Evolutionary conservation across 2,113 vertebrate genomes (phyloP).

Genomic region (Paraplagusia blochii): DNA sequence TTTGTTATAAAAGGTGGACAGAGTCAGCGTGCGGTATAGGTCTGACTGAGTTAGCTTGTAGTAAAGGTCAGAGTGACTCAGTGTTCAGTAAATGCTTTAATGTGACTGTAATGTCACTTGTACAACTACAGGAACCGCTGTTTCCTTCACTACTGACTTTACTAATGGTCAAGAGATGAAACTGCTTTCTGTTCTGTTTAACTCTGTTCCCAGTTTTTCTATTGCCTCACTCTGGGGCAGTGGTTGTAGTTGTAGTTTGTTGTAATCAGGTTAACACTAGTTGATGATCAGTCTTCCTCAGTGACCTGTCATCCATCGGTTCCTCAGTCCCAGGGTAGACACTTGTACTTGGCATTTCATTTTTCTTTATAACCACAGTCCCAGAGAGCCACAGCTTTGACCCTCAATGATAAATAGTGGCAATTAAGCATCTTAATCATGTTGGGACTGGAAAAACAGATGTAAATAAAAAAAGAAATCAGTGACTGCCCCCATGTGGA

Average conservation of each 20-base stretch:
- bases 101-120: not conserved
- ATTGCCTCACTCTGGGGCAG: conserved; percentile 17
- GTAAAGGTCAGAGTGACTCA: too few species aligned
- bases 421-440: conserved; percentile 51
- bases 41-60: too few species aligned
- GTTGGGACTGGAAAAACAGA: conserved; percentile 18
- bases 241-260: conserved; percentile 36
- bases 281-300: conserved; percentile 32
- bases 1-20: too few species aligned
- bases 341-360: conserved; percentile 62
- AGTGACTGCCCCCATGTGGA: conserved; percentile 26
- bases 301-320: conserved; percentile 51
- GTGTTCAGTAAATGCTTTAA: too few species aligned
- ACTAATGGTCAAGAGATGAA: too few species aligned
- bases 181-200: conserved; percentile 18
- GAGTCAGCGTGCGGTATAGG: too few species aligned
- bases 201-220: conserved; percentile 34
- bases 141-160: too few species aligned
- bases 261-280: too few species aligned
- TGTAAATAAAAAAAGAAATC: conserved; percentile 29
- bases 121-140: too few species aligned
- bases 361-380: conserved; percentile 40
- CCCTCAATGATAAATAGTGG: conserved; percentile 42
- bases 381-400: conserved; percentile 4
- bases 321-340: conserved; percentile 40